A percentile compares a stretch with the other conserved stretches of the same genome.
phyloP scores from a whole-genome alignment of 2,113 vertebrate species.

The Engystomops pustulosus region DNA sequence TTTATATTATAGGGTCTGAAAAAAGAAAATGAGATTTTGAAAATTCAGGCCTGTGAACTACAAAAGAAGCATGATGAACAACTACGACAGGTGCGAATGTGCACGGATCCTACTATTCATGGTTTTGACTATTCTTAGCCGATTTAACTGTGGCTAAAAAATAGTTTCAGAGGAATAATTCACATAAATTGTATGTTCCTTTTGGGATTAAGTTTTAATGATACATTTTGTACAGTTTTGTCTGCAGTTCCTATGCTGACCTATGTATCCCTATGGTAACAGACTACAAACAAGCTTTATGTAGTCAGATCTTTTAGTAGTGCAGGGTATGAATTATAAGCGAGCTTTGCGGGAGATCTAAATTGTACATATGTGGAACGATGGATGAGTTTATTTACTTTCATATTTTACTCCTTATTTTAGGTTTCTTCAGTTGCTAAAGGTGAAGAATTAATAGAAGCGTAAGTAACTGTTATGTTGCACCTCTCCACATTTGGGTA shows the following conservation, averaged over 20 bases:
- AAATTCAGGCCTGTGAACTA: slow-evolving; percentile 73
- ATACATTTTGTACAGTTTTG: too few species aligned
- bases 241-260: too few species aligned
- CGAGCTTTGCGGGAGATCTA: too few species aligned
- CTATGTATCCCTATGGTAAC: too few species aligned
- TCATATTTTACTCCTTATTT: slow-evolving; percentile 35
- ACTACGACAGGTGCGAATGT: slow-evolving; percentile 62
- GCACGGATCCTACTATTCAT: neutral
- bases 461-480: slow-evolving; percentile 70
- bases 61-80: slow-evolving; percentile 73
- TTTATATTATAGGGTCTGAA: slow-evolving; percentile 68
- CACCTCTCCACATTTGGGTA: neutral
- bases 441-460: slow-evolving; percentile 74
- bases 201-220: too few species aligned
- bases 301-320: too few species aligned
- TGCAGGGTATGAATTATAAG: too few species aligned
- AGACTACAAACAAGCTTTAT: too few species aligned
- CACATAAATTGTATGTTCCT: too few species aligned
- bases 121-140: too few species aligned
- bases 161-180: too few species aligned
- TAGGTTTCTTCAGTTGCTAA: slow-evolving; percentile 72
- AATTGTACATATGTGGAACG: neutral
- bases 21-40: slow-evolving; percentile 74
- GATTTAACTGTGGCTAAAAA: too few species aligned
- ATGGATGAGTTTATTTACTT: neutral